phyloP scores from a whole-genome alignment of 2,888 invertebrate species.

The Cryptocheilus praepositus region DNA sequence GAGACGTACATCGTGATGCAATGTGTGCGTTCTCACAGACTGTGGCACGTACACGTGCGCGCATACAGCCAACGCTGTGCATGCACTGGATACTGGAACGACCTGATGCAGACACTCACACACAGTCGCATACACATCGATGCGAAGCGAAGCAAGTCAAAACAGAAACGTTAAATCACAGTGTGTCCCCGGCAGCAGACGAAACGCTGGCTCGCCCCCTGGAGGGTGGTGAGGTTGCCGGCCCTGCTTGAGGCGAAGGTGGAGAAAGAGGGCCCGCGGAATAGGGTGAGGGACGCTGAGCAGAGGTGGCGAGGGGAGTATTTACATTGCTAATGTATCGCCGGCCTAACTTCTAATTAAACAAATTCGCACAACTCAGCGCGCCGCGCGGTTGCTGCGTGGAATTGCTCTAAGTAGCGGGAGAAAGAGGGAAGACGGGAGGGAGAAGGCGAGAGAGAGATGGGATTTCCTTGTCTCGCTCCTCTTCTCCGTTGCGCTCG shows the following conservation, averaged over 20 bases:
- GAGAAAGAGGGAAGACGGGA: constrained; percentile 27
- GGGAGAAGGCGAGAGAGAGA: constrained; percentile 1
- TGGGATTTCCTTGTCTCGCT: not conserved
- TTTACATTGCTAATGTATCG: constrained; percentile 75
- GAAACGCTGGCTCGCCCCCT: constrained; percentile 33
- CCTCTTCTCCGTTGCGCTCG: constrained; percentile 12
- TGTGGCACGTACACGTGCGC: constrained; percentile 8
- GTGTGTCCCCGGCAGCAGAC: constrained; percentile 48
- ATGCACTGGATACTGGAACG: constrained; percentile 8
- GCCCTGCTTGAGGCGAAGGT: constrained; percentile 23
- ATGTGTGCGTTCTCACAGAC: constrained; percentile 19
- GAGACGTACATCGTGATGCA: constrained; percentile 23
- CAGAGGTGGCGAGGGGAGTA: constrained; percentile 54
- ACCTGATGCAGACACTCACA: constrained; percentile 18
- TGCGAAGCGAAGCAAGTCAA: constrained; percentile 38
- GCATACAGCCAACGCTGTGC: constrained; percentile 16
- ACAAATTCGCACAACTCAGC: constrained; percentile 73
- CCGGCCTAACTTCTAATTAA: constrained; percentile 74
- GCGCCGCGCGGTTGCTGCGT: constrained; percentile 58
- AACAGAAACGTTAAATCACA: constrained; percentile 61
- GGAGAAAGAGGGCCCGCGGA: constrained; percentile 17
- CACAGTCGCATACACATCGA: constrained; percentile 5
- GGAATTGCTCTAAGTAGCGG: constrained; percentile 57
- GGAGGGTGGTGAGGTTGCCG: constrained; percentile 34
- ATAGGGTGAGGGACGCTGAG: constrained; percentile 32